These are phyloP conservation scores for Hydra vulgaris DNA, from an alignment of 30 jellyfish, hydroid and myxozoan genomes.

Conservation along the genomic window DNA sequence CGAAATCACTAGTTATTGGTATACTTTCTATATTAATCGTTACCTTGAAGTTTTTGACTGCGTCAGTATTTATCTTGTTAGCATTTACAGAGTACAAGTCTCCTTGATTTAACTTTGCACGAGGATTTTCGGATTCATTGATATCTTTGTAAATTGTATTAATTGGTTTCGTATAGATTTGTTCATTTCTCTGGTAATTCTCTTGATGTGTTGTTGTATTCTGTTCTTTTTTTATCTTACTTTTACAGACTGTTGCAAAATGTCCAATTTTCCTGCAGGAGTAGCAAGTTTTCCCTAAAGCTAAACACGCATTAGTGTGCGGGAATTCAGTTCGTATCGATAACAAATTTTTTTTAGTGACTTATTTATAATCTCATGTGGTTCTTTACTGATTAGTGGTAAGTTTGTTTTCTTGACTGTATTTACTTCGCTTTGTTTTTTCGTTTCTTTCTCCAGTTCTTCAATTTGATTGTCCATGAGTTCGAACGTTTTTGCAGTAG, in stretches of 20 bases:
- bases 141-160: background rate
- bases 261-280: background rate
- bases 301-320: background rate
- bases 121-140: background rate
- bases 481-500: background rate
- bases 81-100: background rate
- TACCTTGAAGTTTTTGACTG: background rate
- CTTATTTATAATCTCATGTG: background rate
- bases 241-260: background rate
- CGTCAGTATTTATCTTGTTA: background rate
- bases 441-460: constrained; percentile 5
- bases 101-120: background rate
- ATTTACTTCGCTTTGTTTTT: background rate
- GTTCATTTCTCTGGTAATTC: background rate
- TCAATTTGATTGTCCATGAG: background rate
- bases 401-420: background rate
- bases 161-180: background rate
- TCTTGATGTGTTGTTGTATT: background rate
- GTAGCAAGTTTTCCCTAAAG: background rate
- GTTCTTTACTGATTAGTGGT: background rate
- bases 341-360: background rate
- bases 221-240: background rate
- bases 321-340: background rate
- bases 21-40: background rate
- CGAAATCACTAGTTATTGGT: too few relatives aligned